phyloP scores from a whole-genome alignment of 1,140 invertebrate genomes.

The Maniola jurtina region DNA sequence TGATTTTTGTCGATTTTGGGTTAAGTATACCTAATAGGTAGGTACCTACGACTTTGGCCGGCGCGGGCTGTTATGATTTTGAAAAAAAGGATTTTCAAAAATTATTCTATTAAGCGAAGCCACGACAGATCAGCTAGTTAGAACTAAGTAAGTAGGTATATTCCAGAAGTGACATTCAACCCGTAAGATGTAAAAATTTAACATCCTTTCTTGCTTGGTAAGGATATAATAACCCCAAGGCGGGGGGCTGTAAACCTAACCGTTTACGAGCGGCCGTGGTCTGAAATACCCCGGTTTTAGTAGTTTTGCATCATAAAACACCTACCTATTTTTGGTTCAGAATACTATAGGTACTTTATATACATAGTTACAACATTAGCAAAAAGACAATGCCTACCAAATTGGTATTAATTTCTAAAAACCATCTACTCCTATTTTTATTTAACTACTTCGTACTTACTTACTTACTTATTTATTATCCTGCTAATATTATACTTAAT shows the following conservation, averaged over 20 bases:
- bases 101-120: too few relatives aligned
- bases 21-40: too few relatives aligned
- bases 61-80: too few relatives aligned
- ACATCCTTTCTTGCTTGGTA: conserved; percentile 39
- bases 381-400: too few relatives aligned
- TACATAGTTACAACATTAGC: not conserved
- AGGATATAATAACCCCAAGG: conserved; percentile 21
- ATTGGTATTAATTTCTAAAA: too few relatives aligned
- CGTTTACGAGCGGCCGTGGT: conserved; percentile 22
- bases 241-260: conserved; percentile 24
- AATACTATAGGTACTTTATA: not conserved
- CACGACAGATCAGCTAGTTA: too few relatives aligned
- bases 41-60: too few relatives aligned
- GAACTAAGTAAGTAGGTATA: not conserved
- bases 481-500: too few relatives aligned
- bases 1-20: not conserved
- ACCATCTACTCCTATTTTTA: too few relatives aligned
- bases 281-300: conserved; percentile 13
- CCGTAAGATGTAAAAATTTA: conserved; percentile 32
- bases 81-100: too few relatives aligned
- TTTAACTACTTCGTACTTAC: too few relatives aligned
- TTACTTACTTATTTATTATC: too few relatives aligned
- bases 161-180: conserved; percentile 12
- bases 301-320: conserved; percentile 8
- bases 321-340: not conserved